Evolutionary conservation across 2,888 invertebrate species (phyloP).

Genomic region (Ametastegia equiseti): DNA sequence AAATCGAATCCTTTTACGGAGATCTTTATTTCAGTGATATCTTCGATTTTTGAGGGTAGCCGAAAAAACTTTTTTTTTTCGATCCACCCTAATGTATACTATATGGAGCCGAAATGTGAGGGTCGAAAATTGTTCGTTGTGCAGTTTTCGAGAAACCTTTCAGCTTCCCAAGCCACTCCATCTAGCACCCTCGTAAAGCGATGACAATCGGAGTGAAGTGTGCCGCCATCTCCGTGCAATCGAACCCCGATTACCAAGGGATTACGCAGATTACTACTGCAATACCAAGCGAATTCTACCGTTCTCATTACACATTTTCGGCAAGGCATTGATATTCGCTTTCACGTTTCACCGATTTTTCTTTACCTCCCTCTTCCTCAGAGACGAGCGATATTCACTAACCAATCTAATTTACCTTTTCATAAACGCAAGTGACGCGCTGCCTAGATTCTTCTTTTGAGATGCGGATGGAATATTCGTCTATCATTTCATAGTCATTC

Average conservation of each 20-base stretch:
- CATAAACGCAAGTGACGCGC: neutral
- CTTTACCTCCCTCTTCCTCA: constrained; percentile 26
- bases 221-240: constrained; percentile 54
- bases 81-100: too few species aligned
- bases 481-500: neutral
- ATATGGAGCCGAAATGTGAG: neutral
- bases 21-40: too few species aligned
- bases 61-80: too few species aligned
- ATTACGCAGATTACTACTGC: constrained; percentile 58
- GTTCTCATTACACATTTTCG: constrained; percentile 59
- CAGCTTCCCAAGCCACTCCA: constrained; percentile 1
- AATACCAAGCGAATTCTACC: constrained; percentile 60
- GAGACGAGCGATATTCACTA: neutral
- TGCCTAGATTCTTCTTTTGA: neutral
- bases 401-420: constrained; percentile 23
- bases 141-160: neutral
- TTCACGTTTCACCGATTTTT: constrained; percentile 65
- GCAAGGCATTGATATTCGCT: constrained; percentile 68
- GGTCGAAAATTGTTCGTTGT: neutral
- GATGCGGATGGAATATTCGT: too few species aligned
- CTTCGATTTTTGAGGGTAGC: too few species aligned
- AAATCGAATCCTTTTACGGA: too few species aligned
- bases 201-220: constrained; percentile 20
- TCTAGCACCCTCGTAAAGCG: neutral
- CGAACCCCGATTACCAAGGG: constrained; percentile 64